Evolutionary conservation across 2,113 vertebrate genomes (phyloP).

Genomic region (Hystrix brachyura): DNA sequence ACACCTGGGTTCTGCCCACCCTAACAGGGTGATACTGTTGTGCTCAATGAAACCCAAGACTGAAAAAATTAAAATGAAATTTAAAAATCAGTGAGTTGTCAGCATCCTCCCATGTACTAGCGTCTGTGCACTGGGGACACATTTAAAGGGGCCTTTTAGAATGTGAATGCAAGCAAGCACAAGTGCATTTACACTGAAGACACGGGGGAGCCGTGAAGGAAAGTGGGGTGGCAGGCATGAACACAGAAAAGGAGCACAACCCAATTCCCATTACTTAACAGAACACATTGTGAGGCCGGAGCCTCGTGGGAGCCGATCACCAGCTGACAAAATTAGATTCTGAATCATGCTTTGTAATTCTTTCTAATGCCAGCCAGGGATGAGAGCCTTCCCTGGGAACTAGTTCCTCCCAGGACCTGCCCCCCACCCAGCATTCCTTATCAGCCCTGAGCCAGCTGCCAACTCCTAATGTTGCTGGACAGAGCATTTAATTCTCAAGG

Average conservation of each 20-base stretch:
- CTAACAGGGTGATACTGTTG: slow-evolving; percentile 71
- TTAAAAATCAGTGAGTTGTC: slow-evolving; percentile 38
- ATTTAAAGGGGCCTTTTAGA: slow-evolving; percentile 65
- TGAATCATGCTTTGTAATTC: slow-evolving; percentile 91
- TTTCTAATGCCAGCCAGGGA: slow-evolving; percentile 88
- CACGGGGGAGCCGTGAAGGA: slow-evolving; percentile 79
- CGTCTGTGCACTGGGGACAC: slow-evolving; percentile 68
- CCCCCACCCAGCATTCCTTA: slow-evolving; percentile 85
- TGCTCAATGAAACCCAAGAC: slow-evolving; percentile 37
- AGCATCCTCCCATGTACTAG: slow-evolving; percentile 48
- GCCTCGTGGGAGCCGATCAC: slow-evolving; percentile 87
- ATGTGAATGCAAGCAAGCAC: slow-evolving; percentile 74
- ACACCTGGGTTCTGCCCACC: slow-evolving; percentile 66
- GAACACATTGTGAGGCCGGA: slow-evolving; percentile 85
- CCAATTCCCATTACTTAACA: slow-evolving; percentile 88
- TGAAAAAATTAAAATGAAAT: slow-evolving; percentile 30
- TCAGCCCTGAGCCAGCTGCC: slow-evolving; percentile 88
- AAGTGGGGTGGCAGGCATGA: slow-evolving; percentile 59
- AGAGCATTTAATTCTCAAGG: slow-evolving; percentile 88
- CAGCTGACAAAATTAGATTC: slow-evolving; percentile 90
- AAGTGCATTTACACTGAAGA: slow-evolving; percentile 76
- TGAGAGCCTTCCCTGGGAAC: slow-evolving; percentile 89
- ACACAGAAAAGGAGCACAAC: slow-evolving; percentile 73
- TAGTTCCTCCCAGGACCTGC: slow-evolving; percentile 77
- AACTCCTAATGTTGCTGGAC: slow-evolving; percentile 86